Conservation (phyloP, 2,113 vertebrate genomes). For the Neomonachus schauinslandi region DNA sequence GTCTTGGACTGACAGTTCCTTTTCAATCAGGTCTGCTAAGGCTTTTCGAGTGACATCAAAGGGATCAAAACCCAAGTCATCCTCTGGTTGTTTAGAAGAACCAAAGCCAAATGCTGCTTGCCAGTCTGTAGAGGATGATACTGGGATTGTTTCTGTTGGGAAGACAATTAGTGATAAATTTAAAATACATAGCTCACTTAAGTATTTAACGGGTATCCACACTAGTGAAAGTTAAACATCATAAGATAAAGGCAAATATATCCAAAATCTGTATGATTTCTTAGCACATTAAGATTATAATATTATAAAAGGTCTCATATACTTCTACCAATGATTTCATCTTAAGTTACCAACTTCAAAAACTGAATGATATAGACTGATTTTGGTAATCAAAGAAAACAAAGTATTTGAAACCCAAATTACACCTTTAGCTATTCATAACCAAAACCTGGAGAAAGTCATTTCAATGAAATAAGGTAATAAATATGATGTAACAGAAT, state of each 20-base stretch:
- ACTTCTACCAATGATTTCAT: constrained; percentile 11
- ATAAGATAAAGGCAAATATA: constrained; percentile 36
- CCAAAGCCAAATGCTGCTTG: constrained; percentile 99
- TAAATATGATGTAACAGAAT: background rate
- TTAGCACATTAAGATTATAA: background rate
- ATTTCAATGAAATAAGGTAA: constrained; percentile 49
- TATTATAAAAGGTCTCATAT: constrained; percentile 23
- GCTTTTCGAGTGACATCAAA: constrained; percentile 99
- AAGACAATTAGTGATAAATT: constrained; percentile 50
- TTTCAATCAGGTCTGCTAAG: constrained; percentile 99
- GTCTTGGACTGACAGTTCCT: constrained; percentile 99
- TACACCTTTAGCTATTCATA: constrained; percentile 6
- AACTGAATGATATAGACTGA: background rate
- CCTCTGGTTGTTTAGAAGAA: constrained; percentile 98
- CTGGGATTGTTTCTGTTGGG: constrained; percentile 96
- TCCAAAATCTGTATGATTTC: background rate
- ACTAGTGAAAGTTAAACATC: constrained; percentile 9
- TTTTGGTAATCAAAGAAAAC: constrained; percentile 43
- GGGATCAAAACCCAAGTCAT: constrained; percentile 99
- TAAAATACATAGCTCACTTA: background rate
- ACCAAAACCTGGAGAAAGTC: constrained; percentile 34
- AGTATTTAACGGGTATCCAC: background rate
- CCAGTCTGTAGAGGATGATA: constrained; percentile 99
- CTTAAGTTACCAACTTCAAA: constrained; percentile 49
- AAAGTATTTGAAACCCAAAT: constrained; percentile 8